Evolutionary conservation across 2,888 invertebrate species (phyloP).

Genomic region (Mythimna ferrago): DNA sequence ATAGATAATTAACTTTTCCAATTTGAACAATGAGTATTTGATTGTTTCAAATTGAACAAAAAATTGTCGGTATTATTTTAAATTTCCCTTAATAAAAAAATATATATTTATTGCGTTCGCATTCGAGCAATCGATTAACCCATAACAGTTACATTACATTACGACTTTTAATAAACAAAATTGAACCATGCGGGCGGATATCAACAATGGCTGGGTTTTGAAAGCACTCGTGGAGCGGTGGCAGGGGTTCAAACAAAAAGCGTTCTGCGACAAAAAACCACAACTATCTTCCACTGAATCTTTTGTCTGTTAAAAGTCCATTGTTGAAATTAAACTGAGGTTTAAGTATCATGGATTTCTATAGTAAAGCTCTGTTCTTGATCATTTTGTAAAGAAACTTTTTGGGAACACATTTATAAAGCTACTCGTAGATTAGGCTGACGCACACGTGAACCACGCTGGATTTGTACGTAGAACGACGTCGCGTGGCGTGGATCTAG

Average conservation of each 20-base stretch:
- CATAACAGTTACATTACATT: constrained; percentile 40
- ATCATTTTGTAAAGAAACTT: not conserved
- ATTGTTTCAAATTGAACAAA: too few relatives aligned
- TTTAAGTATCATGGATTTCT: not conserved
- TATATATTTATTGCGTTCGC: constrained; percentile 23
- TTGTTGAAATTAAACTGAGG: constrained; percentile 45
- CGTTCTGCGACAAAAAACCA: constrained; percentile 50
- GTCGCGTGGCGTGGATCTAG: too few relatives aligned
- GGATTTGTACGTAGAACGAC: too few relatives aligned
- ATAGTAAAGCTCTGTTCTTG: not conserved
- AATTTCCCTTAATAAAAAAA: not conserved
- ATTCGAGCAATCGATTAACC: constrained; percentile 41
- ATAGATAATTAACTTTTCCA: too few relatives aligned
- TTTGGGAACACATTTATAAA: too few relatives aligned
- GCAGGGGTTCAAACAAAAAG: constrained; percentile 58
- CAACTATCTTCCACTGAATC: constrained; percentile 49
- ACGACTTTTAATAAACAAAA: constrained; percentile 60
- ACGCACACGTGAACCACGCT: too few relatives aligned
- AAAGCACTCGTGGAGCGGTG: constrained; percentile 35
- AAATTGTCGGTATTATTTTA: too few relatives aligned
- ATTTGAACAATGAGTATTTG: too few relatives aligned
- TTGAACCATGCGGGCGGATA: constrained; percentile 64
- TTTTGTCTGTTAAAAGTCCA: constrained; percentile 56
- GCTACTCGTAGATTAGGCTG: too few relatives aligned
- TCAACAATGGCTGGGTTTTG: constrained; percentile 61